Base-by-base conservation (phyloP, 2,888 invertebrate genomes). In the Boloria euphrosyne region DNA sequence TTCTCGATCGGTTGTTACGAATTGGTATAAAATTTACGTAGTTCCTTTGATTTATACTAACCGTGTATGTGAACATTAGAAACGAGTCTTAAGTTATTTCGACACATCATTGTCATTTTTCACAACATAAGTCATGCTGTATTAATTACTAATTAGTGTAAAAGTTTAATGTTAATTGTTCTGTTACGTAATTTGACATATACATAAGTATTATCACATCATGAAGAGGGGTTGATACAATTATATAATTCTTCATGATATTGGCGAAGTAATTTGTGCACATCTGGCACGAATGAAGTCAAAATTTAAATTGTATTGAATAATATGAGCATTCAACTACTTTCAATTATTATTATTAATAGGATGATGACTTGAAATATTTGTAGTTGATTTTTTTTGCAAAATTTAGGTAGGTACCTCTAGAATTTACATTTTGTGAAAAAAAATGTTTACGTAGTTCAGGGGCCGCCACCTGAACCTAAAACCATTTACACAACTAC, bases 1-100 rank as follows among this genome's bases (percentile, higher is more conserved):
- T 54, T 47, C 22, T 59, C 7, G 16, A 49, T 10, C 47, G 13
- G 17, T 38, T 31, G 16, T 14, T 38, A 3, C 49, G 16, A 59
- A 49, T 31, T 59, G 59, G 17, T 31, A 13, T 4, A 27, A 38
- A 17, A 57, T 47, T 16, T 38, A 27, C 3, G 17, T 14, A 27
- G 17, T 17, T 13, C 31, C 17, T 13, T 7, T 17, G 17, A 59
- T 59, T 59, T 59, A 59, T 59, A 59, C 47, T 38, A 49, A 49
- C 49, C 14, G 17, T 49, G 13, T 16, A 31, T 16, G 13, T 17
- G 31, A 2, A 14, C 7, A 13, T 58, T 47, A 5, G 13, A 49
- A 59, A 59, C 49, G 17, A 47, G 59, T 49, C 47, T 27, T 13
- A 47, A 58, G 13, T n/a, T 10, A 47, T 22, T 49, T 17, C 31